These are phyloP conservation scores for Crypturellus tataupa DNA, from an alignment of 2,797 vertebrate genomes.

Conservation along the genomic window DNA sequence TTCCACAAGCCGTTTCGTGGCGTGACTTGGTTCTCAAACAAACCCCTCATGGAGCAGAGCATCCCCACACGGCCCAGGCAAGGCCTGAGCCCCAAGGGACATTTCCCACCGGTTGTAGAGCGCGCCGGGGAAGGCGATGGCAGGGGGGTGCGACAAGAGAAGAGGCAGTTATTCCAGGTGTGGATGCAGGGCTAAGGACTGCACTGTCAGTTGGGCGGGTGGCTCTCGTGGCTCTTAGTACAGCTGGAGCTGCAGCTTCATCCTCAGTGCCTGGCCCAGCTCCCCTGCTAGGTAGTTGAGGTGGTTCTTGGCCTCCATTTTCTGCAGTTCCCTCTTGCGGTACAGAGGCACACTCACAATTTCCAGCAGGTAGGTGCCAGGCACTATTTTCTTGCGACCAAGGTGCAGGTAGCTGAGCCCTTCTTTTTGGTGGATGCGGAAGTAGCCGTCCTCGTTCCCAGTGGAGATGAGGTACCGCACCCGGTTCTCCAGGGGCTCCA, in stretches of 20 bases:
- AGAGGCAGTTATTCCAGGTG: constrained; percentile 47
- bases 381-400: constrained; percentile 80
- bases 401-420: constrained; percentile 89
- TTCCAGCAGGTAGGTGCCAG: constrained; percentile 89
- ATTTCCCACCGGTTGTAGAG: constrained; percentile 29
- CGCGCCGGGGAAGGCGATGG: constrained; percentile 20
- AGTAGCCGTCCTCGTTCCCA: constrained; percentile 87
- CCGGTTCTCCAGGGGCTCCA: constrained; percentile 87
- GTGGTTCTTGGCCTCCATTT: constrained; percentile 87
- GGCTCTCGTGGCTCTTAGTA: constrained; percentile 69
- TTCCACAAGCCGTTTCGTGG: constrained; percentile 65
- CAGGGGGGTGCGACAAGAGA: constrained; percentile 29
- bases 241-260: constrained; percentile 92
- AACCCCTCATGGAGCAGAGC: neutral
- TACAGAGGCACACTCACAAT: constrained; percentile 89
- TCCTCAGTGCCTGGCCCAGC: constrained; percentile 87
- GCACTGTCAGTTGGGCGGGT: constrained; percentile 18
- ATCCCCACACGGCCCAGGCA: neutral
- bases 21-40: neutral
- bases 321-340: constrained; percentile 83
- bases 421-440: constrained; percentile 88
- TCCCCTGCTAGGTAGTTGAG: constrained; percentile 89
- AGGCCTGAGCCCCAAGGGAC: constrained; percentile 24
- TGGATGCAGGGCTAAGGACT: constrained; percentile 18
- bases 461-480: constrained; percentile 88